Evolutionary conservation across 2,888 invertebrate species (phyloP).

Genomic region (Leptopterna dolabrata): DNA sequence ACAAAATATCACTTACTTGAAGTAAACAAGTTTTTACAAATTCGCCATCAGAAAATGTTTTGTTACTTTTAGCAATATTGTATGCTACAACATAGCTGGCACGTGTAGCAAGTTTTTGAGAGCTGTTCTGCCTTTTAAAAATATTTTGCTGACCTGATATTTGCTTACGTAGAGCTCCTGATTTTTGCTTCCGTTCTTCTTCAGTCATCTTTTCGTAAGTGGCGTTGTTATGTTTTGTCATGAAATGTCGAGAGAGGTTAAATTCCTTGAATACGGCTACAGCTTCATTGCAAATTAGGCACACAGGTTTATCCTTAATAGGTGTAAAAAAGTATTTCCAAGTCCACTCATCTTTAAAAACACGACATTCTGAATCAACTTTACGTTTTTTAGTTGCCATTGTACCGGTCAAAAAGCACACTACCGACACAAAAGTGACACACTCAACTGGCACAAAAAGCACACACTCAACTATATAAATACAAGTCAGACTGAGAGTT

Average conservation of each 20-base stretch:
- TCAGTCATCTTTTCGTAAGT: slow-evolving; percentile 25
- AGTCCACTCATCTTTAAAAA: slow-evolving; percentile 12
- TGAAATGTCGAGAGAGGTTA: slow-evolving; percentile 44
- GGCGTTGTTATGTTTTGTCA: slow-evolving; percentile 48
- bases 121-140: neutral
- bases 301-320: slow-evolving; percentile 20
- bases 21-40: slow-evolving; percentile 44
- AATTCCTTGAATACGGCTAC: slow-evolving; percentile 49
- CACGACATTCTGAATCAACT: slow-evolving; percentile 40
- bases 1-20: too few species aligned
- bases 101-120: slow-evolving; percentile 35
- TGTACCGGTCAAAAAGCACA: slow-evolving; percentile 40
- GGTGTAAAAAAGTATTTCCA: slow-evolving; percentile 33
- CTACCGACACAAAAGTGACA: too few species aligned
- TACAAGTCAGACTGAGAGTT: neutral
- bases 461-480: too few species aligned
- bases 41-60: slow-evolving; percentile 47
- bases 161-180: neutral
- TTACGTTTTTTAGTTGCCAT: slow-evolving; percentile 39
- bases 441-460: too few species aligned
- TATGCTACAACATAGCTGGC: slow-evolving; percentile 40
- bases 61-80: slow-evolving; percentile 43
- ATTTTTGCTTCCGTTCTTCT: slow-evolving; percentile 5
- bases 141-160: slow-evolving; percentile 27
- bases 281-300: slow-evolving; percentile 48